Evolutionary conservation across 2,797 vertebrate genomes (phyloP), one percentile per base, ranked within the genome.

Genomic region (Enteromius treurensis): DNA sequence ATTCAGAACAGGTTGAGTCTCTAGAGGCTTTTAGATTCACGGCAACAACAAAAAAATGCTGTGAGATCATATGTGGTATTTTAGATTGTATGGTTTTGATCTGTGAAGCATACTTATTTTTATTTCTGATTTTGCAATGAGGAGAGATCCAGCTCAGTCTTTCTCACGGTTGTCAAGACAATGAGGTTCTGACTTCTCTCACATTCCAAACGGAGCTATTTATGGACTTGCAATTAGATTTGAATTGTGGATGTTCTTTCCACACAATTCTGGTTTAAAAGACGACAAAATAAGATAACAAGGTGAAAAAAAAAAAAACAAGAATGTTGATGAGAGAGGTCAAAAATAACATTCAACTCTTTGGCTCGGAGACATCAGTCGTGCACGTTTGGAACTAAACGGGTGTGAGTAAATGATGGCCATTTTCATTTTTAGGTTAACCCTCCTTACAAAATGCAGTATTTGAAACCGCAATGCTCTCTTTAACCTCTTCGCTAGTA

Each of bases 1-100:
- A 58, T 79, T 87, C 76, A 79, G 49, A 84, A 67, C 73, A 68
- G 68, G 84, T 73, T 37, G 34, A 82, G 29, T 65, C 71, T 79
- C 77, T 23, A 40, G 77, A 62, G 74, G 5, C 5, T 23, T 47
- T 58, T 42, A 4, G 10, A 77, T 49, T 80, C 49, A 79, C 15
- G 19, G 53, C n/a, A 4, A 64, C 29, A 40, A 40, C 40, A 42
- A 5, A 75, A 64, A 64, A 60, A 64, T 65, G 3, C 37, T 7
- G 23, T 62, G 51, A 29, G 64, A 79, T 79, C 77, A 73, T 49
- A 34, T 81, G 14, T 23, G 74, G 34, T 70, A 60, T 26, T 68
- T 80, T 26, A 47, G 19, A 23, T 73, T 0, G 58, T 34, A n/a
- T 42, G 40, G 21, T 74, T 75, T 68, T 6, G 42, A 60, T 77